Conservation (phyloP, 2,888 invertebrate genomes). For the Cryptus armator region DNA sequence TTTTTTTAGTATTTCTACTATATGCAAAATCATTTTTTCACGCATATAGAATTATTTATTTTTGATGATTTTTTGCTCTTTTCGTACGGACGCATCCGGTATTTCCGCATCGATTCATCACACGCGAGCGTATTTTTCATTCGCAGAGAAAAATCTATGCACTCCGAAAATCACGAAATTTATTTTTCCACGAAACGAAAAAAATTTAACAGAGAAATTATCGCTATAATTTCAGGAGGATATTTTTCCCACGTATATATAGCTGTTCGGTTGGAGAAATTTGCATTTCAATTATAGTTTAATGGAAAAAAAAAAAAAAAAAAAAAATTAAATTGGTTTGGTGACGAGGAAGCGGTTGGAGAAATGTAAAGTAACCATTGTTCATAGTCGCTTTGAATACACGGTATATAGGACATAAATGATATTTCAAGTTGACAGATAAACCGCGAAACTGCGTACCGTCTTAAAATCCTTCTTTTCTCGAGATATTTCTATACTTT, state of each 20-base stretch:
- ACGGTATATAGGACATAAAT: slow-evolving; percentile 31
- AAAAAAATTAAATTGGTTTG: slow-evolving; percentile 45
- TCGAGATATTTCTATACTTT: slow-evolving; percentile 47
- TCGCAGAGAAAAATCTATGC: background rate
- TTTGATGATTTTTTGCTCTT: background rate
- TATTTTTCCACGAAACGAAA: slow-evolving; percentile 1
- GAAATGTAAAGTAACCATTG: slow-evolving; percentile 38
- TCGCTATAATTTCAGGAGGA: too few relatives aligned
- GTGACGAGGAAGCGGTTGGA: slow-evolving; percentile 15
- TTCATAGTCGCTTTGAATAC: slow-evolving; percentile 31
- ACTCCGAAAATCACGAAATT: background rate
- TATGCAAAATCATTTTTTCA: background rate
- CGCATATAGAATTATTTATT: too few relatives aligned
- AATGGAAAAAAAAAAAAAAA: background rate
- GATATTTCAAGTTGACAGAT: slow-evolving; percentile 56
- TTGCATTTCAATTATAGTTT: background rate
- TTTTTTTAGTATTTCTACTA: slow-evolving; percentile 55
- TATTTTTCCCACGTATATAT: too few relatives aligned
- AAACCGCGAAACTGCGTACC: slow-evolving; percentile 47
- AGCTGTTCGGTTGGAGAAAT: background rate
- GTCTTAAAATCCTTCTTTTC: slow-evolving; percentile 46
- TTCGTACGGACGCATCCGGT: background rate
- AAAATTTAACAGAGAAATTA: background rate
- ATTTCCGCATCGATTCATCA: background rate
- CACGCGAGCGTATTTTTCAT: background rate